phyloP scores from a whole-genome alignment of 2,888 invertebrate species.

The Syrista parreyssii region DNA sequence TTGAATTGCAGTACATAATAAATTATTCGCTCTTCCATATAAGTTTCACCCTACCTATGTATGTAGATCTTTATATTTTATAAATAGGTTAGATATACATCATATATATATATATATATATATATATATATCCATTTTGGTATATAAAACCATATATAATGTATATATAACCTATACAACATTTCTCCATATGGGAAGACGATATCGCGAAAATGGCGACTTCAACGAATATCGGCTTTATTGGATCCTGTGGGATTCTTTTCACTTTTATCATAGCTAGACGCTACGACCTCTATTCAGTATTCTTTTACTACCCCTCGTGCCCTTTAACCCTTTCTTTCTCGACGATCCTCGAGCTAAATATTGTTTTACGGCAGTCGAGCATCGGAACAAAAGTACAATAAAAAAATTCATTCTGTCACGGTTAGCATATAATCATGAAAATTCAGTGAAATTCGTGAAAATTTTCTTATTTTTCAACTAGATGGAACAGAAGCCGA shows the following conservation, averaged over 20 bases:
- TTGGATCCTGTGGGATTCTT: not conserved
- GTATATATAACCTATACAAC: no score
- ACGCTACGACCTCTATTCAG: not conserved
- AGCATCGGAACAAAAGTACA: not conserved
- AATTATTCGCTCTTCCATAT: no score
- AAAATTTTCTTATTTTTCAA: not conserved
- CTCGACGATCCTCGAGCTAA: not conserved
- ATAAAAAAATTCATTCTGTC: not conserved
- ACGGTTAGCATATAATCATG: not conserved
- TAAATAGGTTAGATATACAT: no score
- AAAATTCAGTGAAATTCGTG: not conserved
- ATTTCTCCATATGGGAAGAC: not conserved
- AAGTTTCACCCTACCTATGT: no score
- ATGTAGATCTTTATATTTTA: no score
- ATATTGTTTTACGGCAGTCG: not conserved
- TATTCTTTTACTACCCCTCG: not conserved
- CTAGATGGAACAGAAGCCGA: no score
- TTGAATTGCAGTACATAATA: no score
- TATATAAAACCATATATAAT: no score
- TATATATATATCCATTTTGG: no score
- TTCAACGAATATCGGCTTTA: not conserved
- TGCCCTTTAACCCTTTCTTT: not conserved
- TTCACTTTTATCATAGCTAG: not conserved
- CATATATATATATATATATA: no score
- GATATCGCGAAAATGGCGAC: not conserved